Conservation (phyloP, 2,797 vertebrate species). For the Rhinatrema bivittatum region DNA sequence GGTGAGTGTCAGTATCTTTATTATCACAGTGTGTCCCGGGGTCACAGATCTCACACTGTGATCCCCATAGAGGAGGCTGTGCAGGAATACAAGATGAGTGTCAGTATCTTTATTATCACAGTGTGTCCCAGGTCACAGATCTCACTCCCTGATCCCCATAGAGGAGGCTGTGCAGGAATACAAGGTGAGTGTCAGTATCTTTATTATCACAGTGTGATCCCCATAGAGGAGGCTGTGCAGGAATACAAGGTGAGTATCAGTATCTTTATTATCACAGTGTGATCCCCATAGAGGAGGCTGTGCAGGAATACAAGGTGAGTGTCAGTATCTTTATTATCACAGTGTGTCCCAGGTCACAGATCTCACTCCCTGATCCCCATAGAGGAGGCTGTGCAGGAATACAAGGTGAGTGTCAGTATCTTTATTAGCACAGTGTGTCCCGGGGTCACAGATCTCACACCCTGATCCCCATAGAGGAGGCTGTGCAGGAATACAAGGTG, state of each 20-base stretch:
- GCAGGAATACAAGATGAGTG: conserved; percentile 40
- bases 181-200: no score
- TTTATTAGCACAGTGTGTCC: conserved; percentile 35
- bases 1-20: no score
- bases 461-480: conserved; percentile 27
- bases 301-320: conserved; percentile 42
- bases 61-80: conserved; percentile 41
- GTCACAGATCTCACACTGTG: no score
- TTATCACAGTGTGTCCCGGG: no score
- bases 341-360: conserved; percentile 43
- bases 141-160: conserved; percentile 30
- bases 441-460: conserved; percentile 35
- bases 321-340: conserved; percentile 1
- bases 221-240: no score
- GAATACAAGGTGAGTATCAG: no score
- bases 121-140: conserved; percentile 45
- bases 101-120: conserved; percentile 1
- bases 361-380: conserved; percentile 33
- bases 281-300: conserved; percentile 40
- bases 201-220: conserved; percentile 21
- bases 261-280: no score
- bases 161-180: conserved; percentile 40
- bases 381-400: conserved; percentile 37
- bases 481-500: no score
- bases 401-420: no score